Evolutionary conservation across 2,113 vertebrate species (phyloP).

Genomic region (Dromaius novaehollandiae): DNA sequence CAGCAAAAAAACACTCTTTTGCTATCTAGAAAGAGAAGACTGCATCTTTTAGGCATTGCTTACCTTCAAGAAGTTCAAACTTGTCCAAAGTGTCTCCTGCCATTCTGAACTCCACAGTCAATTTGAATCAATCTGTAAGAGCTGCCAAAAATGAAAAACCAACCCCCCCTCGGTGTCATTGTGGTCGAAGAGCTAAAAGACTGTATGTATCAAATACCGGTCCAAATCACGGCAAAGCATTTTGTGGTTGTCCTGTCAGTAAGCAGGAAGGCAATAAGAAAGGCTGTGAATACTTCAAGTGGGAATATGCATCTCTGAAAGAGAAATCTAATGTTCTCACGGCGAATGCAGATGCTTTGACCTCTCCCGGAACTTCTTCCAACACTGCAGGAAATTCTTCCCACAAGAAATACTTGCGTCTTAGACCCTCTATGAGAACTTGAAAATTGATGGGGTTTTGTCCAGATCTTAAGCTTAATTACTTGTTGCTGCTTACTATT

Average conservation of each 20-base stretch:
- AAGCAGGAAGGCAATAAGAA: slow-evolving; percentile 69
- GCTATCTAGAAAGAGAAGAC: no score
- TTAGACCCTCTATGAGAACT: slow-evolving; percentile 81
- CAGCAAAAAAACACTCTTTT: no score
- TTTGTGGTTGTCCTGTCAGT: slow-evolving; percentile 86
- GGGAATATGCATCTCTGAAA: slow-evolving; percentile 83
- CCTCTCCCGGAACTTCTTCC: neutral
- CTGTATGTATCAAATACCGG: no score
- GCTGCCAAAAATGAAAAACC: no score
- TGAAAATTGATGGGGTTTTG: slow-evolving; percentile 33
- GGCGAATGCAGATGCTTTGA: neutral
- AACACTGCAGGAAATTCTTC: slow-evolving; percentile 44
- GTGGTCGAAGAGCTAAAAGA: no score
- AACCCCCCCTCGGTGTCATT: no score
- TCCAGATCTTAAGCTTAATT: neutral
- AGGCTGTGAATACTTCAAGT: slow-evolving; percentile 90
- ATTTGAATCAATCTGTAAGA: no score
- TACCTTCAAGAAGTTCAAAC: no score
- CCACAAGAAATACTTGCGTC: slow-evolving; percentile 56
- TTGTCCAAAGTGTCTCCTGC: no score
- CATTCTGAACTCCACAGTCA: no score
- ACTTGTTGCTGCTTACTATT: neutral
- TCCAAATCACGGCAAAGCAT: slow-evolving; percentile 88
- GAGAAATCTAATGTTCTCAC: slow-evolving; percentile 48
- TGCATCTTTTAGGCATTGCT: no score